Base-by-base conservation (phyloP, 2,888 invertebrate genomes). In the Eledona agricola region DNA sequence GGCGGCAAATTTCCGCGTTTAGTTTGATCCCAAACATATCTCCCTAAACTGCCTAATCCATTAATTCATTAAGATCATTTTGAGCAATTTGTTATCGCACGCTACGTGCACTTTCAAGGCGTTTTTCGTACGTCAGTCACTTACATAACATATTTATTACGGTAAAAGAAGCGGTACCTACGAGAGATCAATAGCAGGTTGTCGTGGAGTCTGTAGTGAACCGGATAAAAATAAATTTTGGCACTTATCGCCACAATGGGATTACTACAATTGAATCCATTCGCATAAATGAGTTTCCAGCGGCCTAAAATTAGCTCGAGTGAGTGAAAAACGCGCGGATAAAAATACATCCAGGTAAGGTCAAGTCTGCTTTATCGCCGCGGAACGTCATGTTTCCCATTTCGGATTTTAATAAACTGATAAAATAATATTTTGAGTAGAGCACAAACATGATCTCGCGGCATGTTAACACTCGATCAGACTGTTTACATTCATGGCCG, bases 361-460 rank as follows among this genome's bases (percentile, higher is more conserved):
- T 29, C 20, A 42, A 29, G 46, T 46, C 46, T 34, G 35, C 19
- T 28, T 28, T 35, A 35, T 45, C 32, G 32, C 45, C 34, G 45
- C 19, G 11, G 26, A 45, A 34, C 45, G 34, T 45, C 45, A 32
- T 17, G 13, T 34, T 26, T 47, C 25, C 32, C 20, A 35, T 34
- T 43, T 35, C 19, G 38, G 29, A 37, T 22, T 28, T 45, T 46
- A 38, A 52, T 38, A 46, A 38, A 47, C 40, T 46, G 52, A 52
- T 52, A 52, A 52, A 46, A 46, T 37, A 34, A 34, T 22, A 29
- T 32, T 52, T 47, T 34, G 38, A 52, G 52, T 40, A 32, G 38
- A 34, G 26, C 20, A 32, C 38, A 46, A 52, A 52, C 46, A 52
- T 51, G 23, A 52, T 31, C 31, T 50, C 28, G 23, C 37, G 19